Evolutionary conservation across 2,797 vertebrate species (phyloP).

Genomic region (Syncerus caffer): DNA sequence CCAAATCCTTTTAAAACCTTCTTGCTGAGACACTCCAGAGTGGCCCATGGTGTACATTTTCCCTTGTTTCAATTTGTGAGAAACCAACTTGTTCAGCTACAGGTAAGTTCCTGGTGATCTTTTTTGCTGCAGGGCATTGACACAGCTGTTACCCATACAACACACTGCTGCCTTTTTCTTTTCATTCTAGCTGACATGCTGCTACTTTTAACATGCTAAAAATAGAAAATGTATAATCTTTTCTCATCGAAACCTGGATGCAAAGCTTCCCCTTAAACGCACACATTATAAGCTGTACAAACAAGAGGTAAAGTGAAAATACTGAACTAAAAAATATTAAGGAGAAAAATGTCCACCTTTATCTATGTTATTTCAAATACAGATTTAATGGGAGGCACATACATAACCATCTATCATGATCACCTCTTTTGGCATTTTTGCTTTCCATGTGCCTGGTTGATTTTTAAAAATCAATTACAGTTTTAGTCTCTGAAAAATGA

Average conservation of each 20-base stretch:
- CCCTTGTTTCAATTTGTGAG: background rate
- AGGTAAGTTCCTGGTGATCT: background rate
- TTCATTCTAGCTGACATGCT: background rate
- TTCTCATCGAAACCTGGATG: background rate
- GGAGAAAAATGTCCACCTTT: background rate
- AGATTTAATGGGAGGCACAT: background rate
- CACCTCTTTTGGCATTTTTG: background rate
- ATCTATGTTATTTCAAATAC: background rate
- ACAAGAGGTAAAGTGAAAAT: background rate
- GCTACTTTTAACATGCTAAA: background rate
- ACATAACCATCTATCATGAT: background rate
- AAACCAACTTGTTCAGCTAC: background rate
- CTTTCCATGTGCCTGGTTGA: background rate
- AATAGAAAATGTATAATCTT: background rate
- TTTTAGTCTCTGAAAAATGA: constrained; percentile 53
- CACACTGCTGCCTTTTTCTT: background rate
- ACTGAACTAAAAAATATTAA: background rate
- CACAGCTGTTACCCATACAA: background rate
- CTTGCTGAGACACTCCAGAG: background rate
- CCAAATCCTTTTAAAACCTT: background rate
- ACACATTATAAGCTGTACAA: background rate
- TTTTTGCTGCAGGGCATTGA: background rate
- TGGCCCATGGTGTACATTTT: no score
- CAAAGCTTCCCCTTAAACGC: background rate
- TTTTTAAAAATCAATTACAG: constrained; percentile 32